Evolutionary conservation across 2,113 vertebrate species (phyloP).

Genomic region (Malaclemys terrapin): DNA sequence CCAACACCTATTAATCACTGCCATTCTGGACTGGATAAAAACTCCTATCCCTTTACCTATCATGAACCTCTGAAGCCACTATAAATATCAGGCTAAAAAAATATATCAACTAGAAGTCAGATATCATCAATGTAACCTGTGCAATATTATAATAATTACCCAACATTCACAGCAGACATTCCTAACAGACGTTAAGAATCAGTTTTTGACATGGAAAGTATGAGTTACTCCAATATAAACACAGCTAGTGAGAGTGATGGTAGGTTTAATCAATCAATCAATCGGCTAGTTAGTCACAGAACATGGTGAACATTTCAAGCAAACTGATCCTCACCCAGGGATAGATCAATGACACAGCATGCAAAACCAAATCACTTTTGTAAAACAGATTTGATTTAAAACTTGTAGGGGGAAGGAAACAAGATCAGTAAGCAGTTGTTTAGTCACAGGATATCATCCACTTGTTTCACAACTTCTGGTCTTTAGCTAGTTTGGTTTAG

Average conservation of each 20-base stretch:
- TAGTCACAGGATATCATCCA: not conserved
- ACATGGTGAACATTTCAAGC: not conserved
- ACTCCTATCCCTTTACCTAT: not conserved
- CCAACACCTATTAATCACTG: not conserved
- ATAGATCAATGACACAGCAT: not conserved
- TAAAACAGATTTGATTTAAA: conserved; percentile 9
- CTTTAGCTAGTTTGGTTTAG: not conserved
- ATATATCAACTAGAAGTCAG: not conserved
- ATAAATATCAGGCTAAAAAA: not conserved
- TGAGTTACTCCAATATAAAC: not conserved
- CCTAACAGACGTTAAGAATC: not conserved
- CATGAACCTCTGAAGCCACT: not conserved
- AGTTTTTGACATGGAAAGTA: not conserved
- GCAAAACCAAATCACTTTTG: conserved; percentile 17
- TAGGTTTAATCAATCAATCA: not conserved
- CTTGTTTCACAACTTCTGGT: not conserved
- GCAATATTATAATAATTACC: not conserved
- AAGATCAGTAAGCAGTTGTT: not conserved
- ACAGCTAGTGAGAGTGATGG: too few relatives aligned
- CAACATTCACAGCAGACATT: not conserved
- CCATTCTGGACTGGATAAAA: not conserved
- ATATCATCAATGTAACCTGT: not conserved
- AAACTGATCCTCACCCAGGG: not conserved
- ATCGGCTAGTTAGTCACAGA: conserved; percentile 5
- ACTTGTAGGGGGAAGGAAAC: not conserved